Percentiles rank a stretch among this genome's conserved stretches.
Evolutionary conservation across 2,113 vertebrate genomes (phyloP).

Genomic region (Epinephelus lanceolatus): DNA sequence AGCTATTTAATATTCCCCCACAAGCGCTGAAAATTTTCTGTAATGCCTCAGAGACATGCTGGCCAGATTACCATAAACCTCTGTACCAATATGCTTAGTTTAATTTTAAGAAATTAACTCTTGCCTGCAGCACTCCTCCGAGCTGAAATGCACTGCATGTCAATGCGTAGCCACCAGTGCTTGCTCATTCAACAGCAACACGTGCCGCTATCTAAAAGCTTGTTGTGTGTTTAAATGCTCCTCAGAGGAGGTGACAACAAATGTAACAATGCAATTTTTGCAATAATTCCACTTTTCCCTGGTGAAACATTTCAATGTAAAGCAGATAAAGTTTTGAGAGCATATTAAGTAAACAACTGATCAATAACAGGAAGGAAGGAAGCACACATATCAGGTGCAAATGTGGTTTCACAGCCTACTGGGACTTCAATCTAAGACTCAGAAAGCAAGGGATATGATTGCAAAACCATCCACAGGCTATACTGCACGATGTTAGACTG

Average conservation of each 20-base stretch:
- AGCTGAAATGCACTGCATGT: conserved; percentile 77
- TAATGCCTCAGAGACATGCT: conserved; percentile 74
- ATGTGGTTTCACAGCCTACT: neutral
- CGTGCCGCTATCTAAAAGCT: conserved; percentile 66
- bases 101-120: conserved; percentile 86
- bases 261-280: conserved; percentile 74
- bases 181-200: conserved; percentile 55
- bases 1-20: conserved; percentile 71
- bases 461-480: conserved; percentile 6
- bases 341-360: conserved; percentile 39
- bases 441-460: neutral
- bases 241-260: conserved; percentile 73
- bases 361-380: conserved; percentile 49
- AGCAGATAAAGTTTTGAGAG: conserved; percentile 56
- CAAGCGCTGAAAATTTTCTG: conserved; percentile 63
- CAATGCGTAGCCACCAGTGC: conserved; percentile 63
- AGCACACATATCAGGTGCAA: neutral
- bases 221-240: conserved; percentile 77
- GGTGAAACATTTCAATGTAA: conserved; percentile 70
- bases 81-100: conserved; percentile 82
- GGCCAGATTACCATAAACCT: conserved; percentile 84
- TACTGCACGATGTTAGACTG: neutral
- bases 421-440: neutral
- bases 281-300: conserved; percentile 69
- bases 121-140: conserved; percentile 81